Evolutionary conservation across 2,113 vertebrate species (phyloP).

Genomic region (Microcebus tavaratra): DNA sequence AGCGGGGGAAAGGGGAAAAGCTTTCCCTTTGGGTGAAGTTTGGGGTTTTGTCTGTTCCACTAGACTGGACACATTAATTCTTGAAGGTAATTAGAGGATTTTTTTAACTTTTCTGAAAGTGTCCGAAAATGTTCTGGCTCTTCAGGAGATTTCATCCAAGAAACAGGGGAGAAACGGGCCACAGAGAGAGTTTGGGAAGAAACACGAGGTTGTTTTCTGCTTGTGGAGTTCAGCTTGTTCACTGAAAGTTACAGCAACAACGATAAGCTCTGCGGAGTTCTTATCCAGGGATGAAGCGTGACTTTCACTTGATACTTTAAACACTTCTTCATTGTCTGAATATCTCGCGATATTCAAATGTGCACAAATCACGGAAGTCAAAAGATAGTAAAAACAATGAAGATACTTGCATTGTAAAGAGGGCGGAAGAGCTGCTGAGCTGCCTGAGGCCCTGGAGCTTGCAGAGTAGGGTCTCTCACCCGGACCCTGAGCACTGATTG

Average conservation of each 20-base stretch:
- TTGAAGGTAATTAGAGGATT: background rate
- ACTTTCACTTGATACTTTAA: constrained; percentile 53
- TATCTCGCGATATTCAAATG: background rate
- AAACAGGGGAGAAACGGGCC: background rate
- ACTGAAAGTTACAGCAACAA: constrained; percentile 32
- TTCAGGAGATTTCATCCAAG: constrained; percentile 7
- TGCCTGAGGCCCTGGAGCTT: background rate
- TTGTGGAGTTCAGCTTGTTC: background rate
- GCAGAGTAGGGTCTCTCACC: background rate
- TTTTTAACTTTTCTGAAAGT: background rate
- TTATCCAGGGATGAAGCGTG: background rate
- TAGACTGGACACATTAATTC: background rate
- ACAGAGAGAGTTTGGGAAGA: background rate
- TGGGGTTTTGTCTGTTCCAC: background rate
- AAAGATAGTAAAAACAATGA: background rate
- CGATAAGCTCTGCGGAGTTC: background rate
- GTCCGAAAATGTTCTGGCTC: background rate
- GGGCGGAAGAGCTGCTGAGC: background rate
- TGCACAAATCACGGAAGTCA: constrained; percentile 12
- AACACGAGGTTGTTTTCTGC: constrained; percentile 38
- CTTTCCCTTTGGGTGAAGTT: background rate
- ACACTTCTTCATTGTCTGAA: constrained; percentile 49
- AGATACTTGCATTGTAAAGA: background rate
- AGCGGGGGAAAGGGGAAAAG: background rate
- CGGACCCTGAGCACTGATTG: background rate